Base-by-base conservation (phyloP, 2,113 vertebrate genomes). In the rat (Rattus norvegicus) region DNA sequence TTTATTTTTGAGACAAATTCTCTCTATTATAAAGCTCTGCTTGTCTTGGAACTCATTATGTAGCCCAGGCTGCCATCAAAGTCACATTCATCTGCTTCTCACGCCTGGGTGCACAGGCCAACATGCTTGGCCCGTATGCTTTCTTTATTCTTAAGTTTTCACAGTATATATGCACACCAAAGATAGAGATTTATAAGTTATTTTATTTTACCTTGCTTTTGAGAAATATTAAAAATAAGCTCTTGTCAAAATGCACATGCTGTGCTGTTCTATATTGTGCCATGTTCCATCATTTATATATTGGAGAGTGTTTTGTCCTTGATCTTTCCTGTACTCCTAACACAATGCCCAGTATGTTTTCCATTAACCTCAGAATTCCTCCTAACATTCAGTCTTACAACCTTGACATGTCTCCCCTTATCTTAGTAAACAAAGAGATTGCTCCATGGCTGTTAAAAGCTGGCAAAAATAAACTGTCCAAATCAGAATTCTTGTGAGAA, bases 321-420 rank as follows among this genome's bases (percentile, higher is more conserved):
- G 65, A 92, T 91, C 63, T 95, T 90, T 49, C 11, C 59, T 89
- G 56, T 93, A 61, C 63, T 76, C 56, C 56, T 91, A 87, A 89
- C 72, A 79, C 93, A 97, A 96, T 92, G 73, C 90, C 93, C 80
- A n/a, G 79, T 88, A 52, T 97, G 93, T 97, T 97, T 98, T 80
- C 49, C 43, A 97, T 97, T 98, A 97, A 95, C 90, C 88, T 96
- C 69, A 20, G 79, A 75, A 95, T 93, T 93, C 95, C 92, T 95
- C 52, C 79, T 52, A 54, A n/a, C 73, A 59, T 93, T 95, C 59
- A 84, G 52, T 73, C 73, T 88, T 59, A 39, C 30, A 95, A 88
- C 86, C 75, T 87, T 92, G 70, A 91, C 95, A 93, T 85, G 84
- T 72, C 89, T 96, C 73, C 87, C 92, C 67, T 92, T 80, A 76